Evolutionary conservation across 1,140 invertebrate species (phyloP).

Genomic region (Lasaia peninsularis): DNA sequence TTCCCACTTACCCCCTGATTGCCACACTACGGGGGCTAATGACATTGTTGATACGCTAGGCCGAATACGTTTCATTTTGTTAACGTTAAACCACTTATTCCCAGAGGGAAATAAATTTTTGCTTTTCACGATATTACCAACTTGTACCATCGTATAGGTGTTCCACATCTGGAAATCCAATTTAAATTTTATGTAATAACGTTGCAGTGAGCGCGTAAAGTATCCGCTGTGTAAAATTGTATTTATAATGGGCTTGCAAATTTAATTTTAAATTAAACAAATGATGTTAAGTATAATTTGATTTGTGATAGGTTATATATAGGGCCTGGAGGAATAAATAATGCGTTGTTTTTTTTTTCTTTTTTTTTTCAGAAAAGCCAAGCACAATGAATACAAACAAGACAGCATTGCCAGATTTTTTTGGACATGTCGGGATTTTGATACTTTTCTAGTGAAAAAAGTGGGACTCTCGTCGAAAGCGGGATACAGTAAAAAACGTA

Average conservation of each 20-base stretch:
- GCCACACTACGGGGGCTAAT: constrained; percentile 73
- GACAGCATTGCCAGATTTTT: too few species aligned
- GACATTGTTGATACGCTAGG: constrained; percentile 71
- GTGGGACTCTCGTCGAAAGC: too few species aligned
- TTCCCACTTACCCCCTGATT: constrained; percentile 75
- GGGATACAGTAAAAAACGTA: too few species aligned
- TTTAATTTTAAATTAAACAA: background rate
- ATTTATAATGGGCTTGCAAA: background rate
- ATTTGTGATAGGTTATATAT: background rate
- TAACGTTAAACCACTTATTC: constrained; percentile 38
- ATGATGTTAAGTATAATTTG: background rate
- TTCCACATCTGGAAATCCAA: constrained; percentile 15
- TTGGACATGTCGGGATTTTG: too few species aligned
- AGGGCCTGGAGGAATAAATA: too few species aligned
- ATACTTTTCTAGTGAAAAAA: too few species aligned
- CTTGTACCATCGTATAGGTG: constrained; percentile 15
- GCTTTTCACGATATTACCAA: constrained; percentile 20
- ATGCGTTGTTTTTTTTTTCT: too few species aligned
- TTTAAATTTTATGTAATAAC: constrained; percentile 17
- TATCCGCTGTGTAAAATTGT: constrained; percentile 1
- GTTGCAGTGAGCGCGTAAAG: constrained; percentile 2
- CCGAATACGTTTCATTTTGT: constrained; percentile 63
- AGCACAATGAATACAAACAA: too few species aligned
- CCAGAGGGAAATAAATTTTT: constrained; percentile 21
- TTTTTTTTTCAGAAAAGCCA: too few species aligned